phyloP scores from a whole-genome alignment of 35 echinoderm and acorn worm species.

The Stichopus chloronotus region DNA sequence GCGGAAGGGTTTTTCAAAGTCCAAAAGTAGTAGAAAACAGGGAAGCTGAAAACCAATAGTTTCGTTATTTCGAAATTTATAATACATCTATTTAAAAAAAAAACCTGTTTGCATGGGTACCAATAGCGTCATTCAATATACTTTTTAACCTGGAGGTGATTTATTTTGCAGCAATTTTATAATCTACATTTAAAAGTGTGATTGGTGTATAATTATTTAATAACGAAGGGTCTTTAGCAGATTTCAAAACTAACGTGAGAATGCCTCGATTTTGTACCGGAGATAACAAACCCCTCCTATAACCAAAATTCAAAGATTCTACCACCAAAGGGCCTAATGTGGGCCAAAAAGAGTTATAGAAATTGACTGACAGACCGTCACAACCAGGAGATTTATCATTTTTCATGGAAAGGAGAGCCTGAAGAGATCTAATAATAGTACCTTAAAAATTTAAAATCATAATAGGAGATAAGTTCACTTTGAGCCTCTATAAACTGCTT shows the following conservation, averaged over 20 bases:
- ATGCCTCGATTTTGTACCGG: not conserved
- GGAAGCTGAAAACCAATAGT: constrained; percentile 20
- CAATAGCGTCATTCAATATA: not conserved
- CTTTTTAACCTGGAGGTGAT: not conserved
- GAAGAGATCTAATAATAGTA: too few relatives aligned
- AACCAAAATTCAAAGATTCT: not conserved
- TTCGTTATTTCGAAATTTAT: not conserved
- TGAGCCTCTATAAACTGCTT: too few relatives aligned
- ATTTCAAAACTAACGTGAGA: not conserved
- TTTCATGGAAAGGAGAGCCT: too few relatives aligned
- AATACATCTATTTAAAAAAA: not conserved
- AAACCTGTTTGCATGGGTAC: not conserved
- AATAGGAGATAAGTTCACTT: too few relatives aligned
- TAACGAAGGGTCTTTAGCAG: not conserved
- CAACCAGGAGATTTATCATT: too few relatives aligned
- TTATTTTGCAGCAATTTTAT: not conserved
- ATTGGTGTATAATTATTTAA: constrained; percentile 10
- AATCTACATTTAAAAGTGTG: not conserved
- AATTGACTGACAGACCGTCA: not conserved
- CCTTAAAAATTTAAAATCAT: too few relatives aligned
- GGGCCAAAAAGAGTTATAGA: not conserved
- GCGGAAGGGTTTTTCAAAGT: constrained; percentile 47
- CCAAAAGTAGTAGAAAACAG: constrained; percentile 33
- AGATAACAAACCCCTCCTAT: not conserved
- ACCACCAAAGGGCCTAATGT: not conserved